A percentile compares a stretch with the other conserved stretches of the same genome.
These are phyloP conservation scores for Malacosoma neustria DNA, from an alignment of 2,888 invertebrate genomes.

Conservation along the genomic window DNA sequence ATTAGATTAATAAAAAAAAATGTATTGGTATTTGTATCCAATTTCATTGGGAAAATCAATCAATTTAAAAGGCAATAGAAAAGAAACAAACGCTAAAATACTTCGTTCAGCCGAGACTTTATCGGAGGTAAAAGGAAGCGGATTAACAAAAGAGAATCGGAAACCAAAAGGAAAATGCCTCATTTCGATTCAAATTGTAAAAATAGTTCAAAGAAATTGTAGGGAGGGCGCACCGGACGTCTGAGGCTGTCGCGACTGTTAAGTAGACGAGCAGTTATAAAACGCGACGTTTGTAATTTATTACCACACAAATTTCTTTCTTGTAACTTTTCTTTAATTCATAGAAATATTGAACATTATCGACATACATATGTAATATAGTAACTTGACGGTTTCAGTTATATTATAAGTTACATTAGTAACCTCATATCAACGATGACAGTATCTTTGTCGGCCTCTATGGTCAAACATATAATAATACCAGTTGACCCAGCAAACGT, in stretches of 20 bases:
- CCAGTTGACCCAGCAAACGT: too few species aligned
- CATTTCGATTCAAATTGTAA: slow-evolving; percentile 25
- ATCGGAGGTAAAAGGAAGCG: slow-evolving; percentile 6
- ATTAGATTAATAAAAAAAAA: too few species aligned
- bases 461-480: too few species aligned
- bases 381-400: too few species aligned
- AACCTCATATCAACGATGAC: slow-evolving; percentile 18
- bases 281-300: not conserved
- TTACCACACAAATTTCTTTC: too few species aligned
- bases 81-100: slow-evolving; percentile 2
- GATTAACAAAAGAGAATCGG: slow-evolving; percentile 19
- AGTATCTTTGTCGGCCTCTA: slow-evolving; percentile 18
- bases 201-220: slow-evolving; percentile 24
- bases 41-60: not conserved
- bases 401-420: too few species aligned
- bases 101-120: slow-evolving; percentile 9
- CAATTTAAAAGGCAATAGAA: not conserved
- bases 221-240: not conserved
- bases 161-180: slow-evolving; percentile 21
- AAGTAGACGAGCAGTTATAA: not conserved
- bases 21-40: too few species aligned
- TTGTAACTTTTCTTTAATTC: too few species aligned
- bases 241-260: slow-evolving; percentile 7
- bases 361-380: too few species aligned
- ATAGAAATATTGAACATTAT: too few species aligned